Evolutionary conservation across 2,797 vertebrate genomes (phyloP).

Genomic region (Eurystomus glaucurus): DNA sequence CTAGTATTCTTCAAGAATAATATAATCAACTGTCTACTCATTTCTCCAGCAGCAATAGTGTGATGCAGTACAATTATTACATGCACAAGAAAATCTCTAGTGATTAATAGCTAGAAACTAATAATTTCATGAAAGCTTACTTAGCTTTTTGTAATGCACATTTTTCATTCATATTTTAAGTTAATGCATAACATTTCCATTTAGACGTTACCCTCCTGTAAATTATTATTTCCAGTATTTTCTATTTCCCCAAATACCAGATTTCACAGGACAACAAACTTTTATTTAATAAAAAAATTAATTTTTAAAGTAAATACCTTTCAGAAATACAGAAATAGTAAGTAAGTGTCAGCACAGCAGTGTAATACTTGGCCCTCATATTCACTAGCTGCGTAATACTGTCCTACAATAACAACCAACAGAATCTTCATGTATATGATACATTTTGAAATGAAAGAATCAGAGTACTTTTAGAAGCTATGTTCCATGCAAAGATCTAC

Average conservation of each 20-base stretch:
- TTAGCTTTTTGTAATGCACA: not conserved
- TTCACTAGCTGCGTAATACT: not conserved
- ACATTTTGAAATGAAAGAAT: not conserved
- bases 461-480: not conserved
- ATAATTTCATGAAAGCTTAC: not conserved
- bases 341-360: not conserved
- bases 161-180: not conserved
- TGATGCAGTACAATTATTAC: not conserved
- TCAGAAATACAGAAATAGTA: not conserved
- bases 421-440: not conserved
- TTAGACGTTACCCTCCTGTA: not conserved
- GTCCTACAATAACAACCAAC: not conserved
- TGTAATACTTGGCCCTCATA: not conserved
- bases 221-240: not conserved
- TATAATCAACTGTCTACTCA: not conserved
- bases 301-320: not conserved
- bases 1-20: not conserved
- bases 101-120: not conserved
- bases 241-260: not conserved
- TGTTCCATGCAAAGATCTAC: not conserved
- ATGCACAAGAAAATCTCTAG: not conserved
- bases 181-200: not conserved
- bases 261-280: not conserved
- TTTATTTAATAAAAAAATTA: not conserved
- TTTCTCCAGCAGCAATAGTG: not conserved